These are phyloP conservation scores for Balanococcus diminutus DNA, from an alignment of 2,888 invertebrate genomes.

Conservation along the genomic window DNA sequence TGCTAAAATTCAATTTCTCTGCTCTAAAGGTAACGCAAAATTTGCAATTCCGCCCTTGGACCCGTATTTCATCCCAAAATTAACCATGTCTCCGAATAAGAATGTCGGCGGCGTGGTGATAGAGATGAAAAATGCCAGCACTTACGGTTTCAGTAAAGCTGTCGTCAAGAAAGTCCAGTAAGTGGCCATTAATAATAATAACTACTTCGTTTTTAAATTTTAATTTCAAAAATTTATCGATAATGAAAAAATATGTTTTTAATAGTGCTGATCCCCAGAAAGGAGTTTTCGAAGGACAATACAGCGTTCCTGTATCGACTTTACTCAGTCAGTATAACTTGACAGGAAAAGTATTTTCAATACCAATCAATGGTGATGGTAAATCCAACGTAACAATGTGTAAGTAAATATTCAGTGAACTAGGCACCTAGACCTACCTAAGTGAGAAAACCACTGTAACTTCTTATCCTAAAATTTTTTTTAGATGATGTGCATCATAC, in stretches of 20 bases:
- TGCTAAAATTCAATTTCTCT: not conserved
- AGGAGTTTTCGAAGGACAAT: constrained; percentile 42
- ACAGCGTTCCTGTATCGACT: constrained; percentile 25
- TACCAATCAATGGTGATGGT: constrained; percentile 45
- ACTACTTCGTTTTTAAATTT: not conserved
- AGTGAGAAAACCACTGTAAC: not conserved
- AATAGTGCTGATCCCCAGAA: constrained; percentile 1
- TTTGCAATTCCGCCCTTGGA: constrained; percentile 47
- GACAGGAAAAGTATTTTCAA: constrained; percentile 47
- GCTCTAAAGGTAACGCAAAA: constrained; percentile 40
- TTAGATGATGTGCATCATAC: constrained; percentile 6
- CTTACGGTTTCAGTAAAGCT: constrained; percentile 49
- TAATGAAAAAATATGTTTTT: not conserved
- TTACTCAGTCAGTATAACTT: constrained; percentile 35
- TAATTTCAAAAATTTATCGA: not conserved
- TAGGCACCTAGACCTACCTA: not conserved
- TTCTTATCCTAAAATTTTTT: not conserved
- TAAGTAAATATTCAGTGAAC: constrained; percentile 3
- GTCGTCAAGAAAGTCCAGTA: constrained; percentile 41
- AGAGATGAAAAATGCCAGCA: constrained; percentile 43
- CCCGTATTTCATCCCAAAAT: constrained; percentile 52
- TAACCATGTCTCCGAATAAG: constrained; percentile 44
- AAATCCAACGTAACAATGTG: constrained; percentile 44
- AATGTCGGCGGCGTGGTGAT: constrained; percentile 41
- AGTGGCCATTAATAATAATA: not conserved